Conservation (phyloP, 2,888 invertebrate genomes). For the Apoda limacodes region DNA sequence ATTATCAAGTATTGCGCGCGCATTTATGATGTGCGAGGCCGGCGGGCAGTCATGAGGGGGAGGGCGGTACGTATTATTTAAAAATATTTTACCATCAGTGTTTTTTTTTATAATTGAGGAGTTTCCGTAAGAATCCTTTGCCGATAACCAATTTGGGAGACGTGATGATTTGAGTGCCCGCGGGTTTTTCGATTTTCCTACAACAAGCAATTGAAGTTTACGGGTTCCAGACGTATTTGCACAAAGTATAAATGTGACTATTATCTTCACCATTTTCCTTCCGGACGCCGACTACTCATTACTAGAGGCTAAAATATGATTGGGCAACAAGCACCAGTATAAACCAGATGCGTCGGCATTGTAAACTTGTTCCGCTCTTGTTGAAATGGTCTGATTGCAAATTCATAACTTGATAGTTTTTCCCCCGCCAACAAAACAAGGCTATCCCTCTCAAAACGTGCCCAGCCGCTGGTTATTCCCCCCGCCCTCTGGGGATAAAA, state of each 20-base stretch:
- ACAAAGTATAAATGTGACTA: constrained; percentile 18
- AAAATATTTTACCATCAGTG: no score
- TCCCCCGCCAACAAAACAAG: constrained; percentile 3
- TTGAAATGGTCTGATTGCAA: no score
- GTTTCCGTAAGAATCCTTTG: no score
- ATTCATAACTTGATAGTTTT: no score
- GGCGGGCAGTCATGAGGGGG: no score
- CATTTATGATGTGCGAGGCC: no score
- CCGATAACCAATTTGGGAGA: constrained; percentile 10
- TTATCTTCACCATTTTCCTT: constrained; percentile 13
- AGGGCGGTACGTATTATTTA: no score
- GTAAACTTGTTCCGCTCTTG: constrained; percentile 16
- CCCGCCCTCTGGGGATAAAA: no score
- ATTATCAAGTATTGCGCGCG: no score
- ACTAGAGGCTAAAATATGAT: constrained; percentile 10
- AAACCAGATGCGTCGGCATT: constrained; percentile 19
- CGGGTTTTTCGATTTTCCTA: constrained; percentile 18
- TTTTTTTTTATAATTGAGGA: no score
- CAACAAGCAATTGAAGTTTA: constrained; percentile 14
- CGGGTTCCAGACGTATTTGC: constrained; percentile 16
- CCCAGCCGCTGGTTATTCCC: no score
- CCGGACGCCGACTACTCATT: constrained; percentile 8
- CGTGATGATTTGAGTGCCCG: constrained; percentile 10
- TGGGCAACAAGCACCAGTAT: constrained; percentile 13
- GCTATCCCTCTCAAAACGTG: no score